A percentile compares a stretch with the other conserved stretches of the same genome.
Conservation (phyloP, 2,113 vertebrate genomes). For the Aix galericulata region DNA sequence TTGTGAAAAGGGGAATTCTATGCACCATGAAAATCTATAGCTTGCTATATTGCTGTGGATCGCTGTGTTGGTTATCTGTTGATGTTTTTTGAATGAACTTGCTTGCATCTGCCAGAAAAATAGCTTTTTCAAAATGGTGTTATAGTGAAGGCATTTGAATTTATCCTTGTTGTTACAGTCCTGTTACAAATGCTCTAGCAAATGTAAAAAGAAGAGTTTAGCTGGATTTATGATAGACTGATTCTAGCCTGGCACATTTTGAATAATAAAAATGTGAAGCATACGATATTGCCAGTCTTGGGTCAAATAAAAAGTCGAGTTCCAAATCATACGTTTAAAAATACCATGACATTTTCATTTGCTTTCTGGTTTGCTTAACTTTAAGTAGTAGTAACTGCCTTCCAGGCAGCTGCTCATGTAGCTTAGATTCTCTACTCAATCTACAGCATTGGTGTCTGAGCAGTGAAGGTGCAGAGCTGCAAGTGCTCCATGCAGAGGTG, state of each 20-base stretch:
- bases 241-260: not conserved
- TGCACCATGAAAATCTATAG: not conserved
- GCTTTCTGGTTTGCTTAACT: not conserved
- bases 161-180: not conserved
- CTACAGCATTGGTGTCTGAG: not conserved
- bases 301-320: not conserved
- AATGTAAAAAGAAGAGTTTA: not conserved
- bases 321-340: not conserved
- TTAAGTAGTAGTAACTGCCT: not conserved
- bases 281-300: not conserved
- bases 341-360: not conserved
- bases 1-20: not conserved
- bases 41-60: not conserved
- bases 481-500: not conserved
- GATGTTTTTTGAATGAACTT: not conserved
- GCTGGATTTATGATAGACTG: not conserved
- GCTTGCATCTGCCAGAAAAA: not conserved
- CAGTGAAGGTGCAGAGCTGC: not conserved
- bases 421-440: not conserved
- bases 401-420: not conserved
- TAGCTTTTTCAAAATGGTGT: not conserved
- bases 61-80: not conserved
- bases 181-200: not conserved
- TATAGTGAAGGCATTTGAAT: not conserved
- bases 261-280: not conserved